Percentiles rank a stretch among this genome's conserved stretches.
phyloP scores from a whole-genome alignment of 2,113 vertebrate genomes.

The Kryptolebias marmoratus region DNA sequence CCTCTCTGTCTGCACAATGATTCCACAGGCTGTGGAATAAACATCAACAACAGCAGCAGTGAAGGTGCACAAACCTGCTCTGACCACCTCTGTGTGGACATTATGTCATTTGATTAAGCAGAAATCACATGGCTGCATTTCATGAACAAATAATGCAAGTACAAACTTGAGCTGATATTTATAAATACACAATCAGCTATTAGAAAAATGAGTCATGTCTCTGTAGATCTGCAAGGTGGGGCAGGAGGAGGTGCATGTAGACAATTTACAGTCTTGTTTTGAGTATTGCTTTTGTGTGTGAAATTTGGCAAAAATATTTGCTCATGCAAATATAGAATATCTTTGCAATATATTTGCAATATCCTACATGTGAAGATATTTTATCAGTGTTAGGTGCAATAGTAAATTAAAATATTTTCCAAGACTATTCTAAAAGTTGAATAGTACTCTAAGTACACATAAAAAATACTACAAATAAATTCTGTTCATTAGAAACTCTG shows the following conservation, averaged over 20 bases:
- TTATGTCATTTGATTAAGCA: slow-evolving; percentile 29
- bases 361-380: too few species aligned
- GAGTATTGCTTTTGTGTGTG: too few species aligned
- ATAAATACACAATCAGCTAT: slow-evolving; percentile 10
- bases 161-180: slow-evolving; percentile 28
- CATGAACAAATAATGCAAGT: background rate
- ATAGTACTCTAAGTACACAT: too few species aligned
- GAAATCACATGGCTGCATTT: slow-evolving; percentile 3
- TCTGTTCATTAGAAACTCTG: too few species aligned
- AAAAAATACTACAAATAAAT: too few species aligned
- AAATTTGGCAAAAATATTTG: too few species aligned
- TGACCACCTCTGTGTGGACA: slow-evolving; percentile 46
- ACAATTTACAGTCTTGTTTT: too few species aligned
- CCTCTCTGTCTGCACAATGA: slow-evolving; percentile 56
- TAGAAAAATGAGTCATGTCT: background rate
- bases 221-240: background rate
- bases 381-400: too few species aligned
- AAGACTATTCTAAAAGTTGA: too few species aligned
- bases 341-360: too few species aligned
- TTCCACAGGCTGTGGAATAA: slow-evolving; percentile 50
- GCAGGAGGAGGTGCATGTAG: background rate
- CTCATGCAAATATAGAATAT: too few species aligned
- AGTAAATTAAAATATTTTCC: too few species aligned
- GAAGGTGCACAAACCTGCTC: slow-evolving; percentile 58
- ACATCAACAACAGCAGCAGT: slow-evolving; percentile 55